phyloP scores from a whole-genome alignment of 2,113 vertebrate species.

The Cariama cristata region DNA sequence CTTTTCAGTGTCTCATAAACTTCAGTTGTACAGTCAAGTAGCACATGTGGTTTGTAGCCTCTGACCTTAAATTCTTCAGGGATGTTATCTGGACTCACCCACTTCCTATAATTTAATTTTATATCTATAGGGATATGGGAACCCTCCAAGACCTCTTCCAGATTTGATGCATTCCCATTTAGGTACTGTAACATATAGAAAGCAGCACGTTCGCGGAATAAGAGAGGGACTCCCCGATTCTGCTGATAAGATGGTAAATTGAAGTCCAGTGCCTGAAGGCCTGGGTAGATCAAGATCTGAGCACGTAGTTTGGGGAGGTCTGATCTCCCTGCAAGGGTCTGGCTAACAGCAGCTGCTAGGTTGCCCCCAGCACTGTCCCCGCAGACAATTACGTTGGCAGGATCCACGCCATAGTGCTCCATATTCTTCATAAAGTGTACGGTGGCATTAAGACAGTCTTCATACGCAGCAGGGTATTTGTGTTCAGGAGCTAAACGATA shows the following conservation, averaged over 20 bases:
- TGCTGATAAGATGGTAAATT: conserved; percentile 86
- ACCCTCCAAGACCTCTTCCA: conserved; percentile 73
- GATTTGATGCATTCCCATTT: conserved; percentile 56
- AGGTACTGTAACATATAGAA: conserved; percentile 77
- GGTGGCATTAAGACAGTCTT: conserved; percentile 80
- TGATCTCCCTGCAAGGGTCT: conserved; percentile 65
- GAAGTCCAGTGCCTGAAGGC: conserved; percentile 83
- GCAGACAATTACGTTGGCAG: conserved; percentile 74
- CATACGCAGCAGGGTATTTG: conserved; percentile 71
- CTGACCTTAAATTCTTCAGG: conserved; percentile 73
- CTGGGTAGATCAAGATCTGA: conserved; percentile 85
- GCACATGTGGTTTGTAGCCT: conserved; percentile 24
- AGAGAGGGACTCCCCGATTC: conserved; percentile 79
- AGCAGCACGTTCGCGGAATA: conserved; percentile 60
- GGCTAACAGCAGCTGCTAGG: conserved; percentile 78
- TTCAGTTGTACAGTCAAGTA: conserved; percentile 52
- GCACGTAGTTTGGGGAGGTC: conserved; percentile 80
- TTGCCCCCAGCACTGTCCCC: conserved; percentile 85
- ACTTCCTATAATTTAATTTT: conserved; percentile 73
- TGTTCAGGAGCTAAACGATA: conserved; percentile 84
- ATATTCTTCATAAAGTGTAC: conserved; percentile 80
- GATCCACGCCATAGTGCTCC: conserved; percentile 78
- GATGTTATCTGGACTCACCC: conserved; percentile 80
- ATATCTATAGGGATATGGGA: conserved; percentile 77
- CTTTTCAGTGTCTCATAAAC: conserved; percentile 65